These are phyloP conservation scores for Mugil cephalus DNA, from an alignment of 2,113 vertebrate genomes.

Conservation along the genomic window DNA sequence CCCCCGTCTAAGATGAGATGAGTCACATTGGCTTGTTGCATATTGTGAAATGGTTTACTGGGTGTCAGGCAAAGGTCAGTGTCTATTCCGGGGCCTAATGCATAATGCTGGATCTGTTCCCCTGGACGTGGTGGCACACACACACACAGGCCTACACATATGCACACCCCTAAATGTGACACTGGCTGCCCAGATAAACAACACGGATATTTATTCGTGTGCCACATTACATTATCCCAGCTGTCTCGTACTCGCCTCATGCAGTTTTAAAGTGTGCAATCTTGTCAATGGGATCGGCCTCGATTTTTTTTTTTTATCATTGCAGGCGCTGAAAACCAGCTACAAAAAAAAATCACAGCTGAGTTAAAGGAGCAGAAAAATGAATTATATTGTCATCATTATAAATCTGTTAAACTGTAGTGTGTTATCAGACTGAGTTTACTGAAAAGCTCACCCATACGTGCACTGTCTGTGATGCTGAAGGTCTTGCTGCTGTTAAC, in stretches of 20 bases:
- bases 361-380: neutral
- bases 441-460: too few relatives aligned
- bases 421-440: too few relatives aligned
- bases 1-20: constrained; percentile 27
- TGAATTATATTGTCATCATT: neutral
- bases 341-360: too few relatives aligned
- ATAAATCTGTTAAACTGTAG: too few relatives aligned
- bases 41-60: constrained; percentile 72
- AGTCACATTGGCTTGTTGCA: constrained; percentile 60
- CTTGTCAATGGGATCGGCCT: neutral
- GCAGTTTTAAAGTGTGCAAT: neutral
- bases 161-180: constrained; percentile 28
- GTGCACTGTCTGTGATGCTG: too few relatives aligned
- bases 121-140: constrained; percentile 25
- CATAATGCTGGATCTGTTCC: constrained; percentile 57
- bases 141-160: constrained; percentile 32
- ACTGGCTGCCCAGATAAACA: constrained; percentile 19
- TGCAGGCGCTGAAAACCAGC: too few relatives aligned
- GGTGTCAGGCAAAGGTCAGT: constrained; percentile 71
- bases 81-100: constrained; percentile 69
- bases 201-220: constrained; percentile 38
- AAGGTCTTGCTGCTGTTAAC: too few relatives aligned
- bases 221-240: constrained; percentile 10
- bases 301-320: neutral
- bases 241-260: constrained; percentile 1